phyloP scores from a whole-genome alignment of 2,888 invertebrate species.

The Sesia apiformis region DNA sequence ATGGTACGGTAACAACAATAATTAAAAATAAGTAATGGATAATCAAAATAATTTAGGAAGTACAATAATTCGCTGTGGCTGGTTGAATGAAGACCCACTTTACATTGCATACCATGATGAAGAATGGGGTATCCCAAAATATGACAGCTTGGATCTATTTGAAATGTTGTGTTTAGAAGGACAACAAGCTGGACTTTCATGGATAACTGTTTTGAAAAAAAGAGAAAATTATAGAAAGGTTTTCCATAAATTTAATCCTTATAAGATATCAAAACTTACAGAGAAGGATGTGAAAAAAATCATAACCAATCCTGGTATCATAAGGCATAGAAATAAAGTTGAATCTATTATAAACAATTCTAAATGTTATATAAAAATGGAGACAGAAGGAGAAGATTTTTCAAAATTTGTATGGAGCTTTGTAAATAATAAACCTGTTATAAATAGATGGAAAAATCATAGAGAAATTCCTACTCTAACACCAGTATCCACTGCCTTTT shows the following conservation, averaged over 20 bases:
- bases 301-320: conserved; percentile 27
- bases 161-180: conserved; percentile 64
- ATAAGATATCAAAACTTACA: conserved; percentile 28
- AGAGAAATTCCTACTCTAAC: conserved; percentile 43
- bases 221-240: conserved; percentile 38
- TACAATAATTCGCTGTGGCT: conserved; percentile 26
- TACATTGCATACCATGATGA: conserved; percentile 56
- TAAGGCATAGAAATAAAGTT: conserved; percentile 52
- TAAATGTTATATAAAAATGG: conserved; percentile 42
- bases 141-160: conserved; percentile 36
- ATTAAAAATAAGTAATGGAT: too few relatives aligned
- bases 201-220: conserved; percentile 58
- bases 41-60: background rate
- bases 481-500: conserved; percentile 29
- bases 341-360: conserved; percentile 51
- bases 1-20: too few relatives aligned
- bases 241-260: conserved; percentile 45
- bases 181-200: conserved; percentile 61
- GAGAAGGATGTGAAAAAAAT: conserved; percentile 26
- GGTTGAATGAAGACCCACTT: conserved; percentile 45
- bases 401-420: conserved; percentile 51
- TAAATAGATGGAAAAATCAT: conserved; percentile 35
- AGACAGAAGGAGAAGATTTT: conserved; percentile 39
- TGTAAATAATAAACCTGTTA: conserved; percentile 37
- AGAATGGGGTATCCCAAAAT: conserved; percentile 57